Conservation (phyloP, 1,140 invertebrate species). For the Drosophila watanabei region DNA sequence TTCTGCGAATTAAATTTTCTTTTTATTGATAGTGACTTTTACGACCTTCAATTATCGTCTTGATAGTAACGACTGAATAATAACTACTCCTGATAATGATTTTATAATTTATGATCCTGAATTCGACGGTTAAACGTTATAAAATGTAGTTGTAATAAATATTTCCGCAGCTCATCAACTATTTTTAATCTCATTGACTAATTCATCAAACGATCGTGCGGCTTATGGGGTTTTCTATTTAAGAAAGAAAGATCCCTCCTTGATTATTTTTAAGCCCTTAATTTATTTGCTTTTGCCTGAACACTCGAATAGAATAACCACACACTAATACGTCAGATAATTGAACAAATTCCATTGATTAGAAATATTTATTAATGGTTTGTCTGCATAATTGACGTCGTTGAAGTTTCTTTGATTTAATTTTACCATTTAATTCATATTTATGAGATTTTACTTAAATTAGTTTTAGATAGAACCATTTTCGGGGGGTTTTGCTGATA, state of each 20-base stretch:
- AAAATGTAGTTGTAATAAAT: neutral
- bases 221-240: neutral
- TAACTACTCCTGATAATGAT: neutral
- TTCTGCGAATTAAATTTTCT: neutral
- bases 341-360: neutral
- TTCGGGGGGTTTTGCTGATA: slow-evolving; percentile 10
- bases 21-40: neutral
- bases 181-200: slow-evolving; percentile 1
- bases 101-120: neutral
- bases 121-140: neutral
- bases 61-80: neutral
- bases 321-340: neutral
- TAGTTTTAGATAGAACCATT: neutral
- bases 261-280: neutral
- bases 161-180: neutral
- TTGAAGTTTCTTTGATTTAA: neutral
- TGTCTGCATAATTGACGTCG: neutral
- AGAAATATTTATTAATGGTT: neutral
- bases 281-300: neutral
- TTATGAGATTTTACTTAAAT: neutral
- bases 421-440: neutral
- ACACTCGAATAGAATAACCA: neutral
- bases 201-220: neutral
- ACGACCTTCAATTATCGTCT: neutral
- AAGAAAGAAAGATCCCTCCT: neutral